Percentiles rank a stretch among this genome's conserved stretches.
Conservation (phyloP, 2,797 vertebrate species). For the Vipera latastei region DNA sequence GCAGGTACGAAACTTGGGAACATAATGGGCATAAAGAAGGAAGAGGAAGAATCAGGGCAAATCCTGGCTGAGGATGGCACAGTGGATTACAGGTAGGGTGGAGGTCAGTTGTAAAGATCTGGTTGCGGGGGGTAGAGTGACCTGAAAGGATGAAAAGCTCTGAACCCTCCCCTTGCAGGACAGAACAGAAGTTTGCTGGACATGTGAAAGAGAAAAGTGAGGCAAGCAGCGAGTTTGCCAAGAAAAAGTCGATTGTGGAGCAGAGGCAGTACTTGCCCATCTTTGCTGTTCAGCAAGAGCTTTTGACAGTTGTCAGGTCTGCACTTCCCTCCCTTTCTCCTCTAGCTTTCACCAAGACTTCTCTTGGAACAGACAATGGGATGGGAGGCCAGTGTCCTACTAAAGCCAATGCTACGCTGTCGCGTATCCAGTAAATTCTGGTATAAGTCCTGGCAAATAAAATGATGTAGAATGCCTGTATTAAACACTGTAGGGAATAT, state of each 20-base stretch:
- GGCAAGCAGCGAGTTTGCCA: constrained; percentile 96
- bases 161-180: constrained; percentile 70
- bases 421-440: neutral
- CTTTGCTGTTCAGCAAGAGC: constrained; percentile 94
- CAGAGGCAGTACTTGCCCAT: constrained; percentile 97
- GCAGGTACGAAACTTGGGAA: constrained; percentile 97
- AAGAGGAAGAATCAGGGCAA: constrained; percentile 84
- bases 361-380: neutral
- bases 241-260: constrained; percentile 92
- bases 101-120: accelerated
- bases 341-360: neutral
- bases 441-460: neutral
- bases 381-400: neutral
- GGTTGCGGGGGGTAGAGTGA: neutral
- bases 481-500: neutral
- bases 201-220: constrained; percentile 95
- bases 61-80: constrained; percentile 86
- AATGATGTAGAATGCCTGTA: neutral
- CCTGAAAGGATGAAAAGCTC: neutral
- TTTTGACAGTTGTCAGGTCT: constrained; percentile 93
- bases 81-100: constrained; percentile 91
- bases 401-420: neutral
- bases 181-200: constrained; percentile 97
- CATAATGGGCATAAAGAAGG: constrained; percentile 97
- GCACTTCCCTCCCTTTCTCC: neutral